Percentiles rank a stretch among this genome's conserved stretches.
phyloP scores from a whole-genome alignment of 37 sponge, comb jelly and placozoan genomes.

The Petrosia ficiformis region DNA sequence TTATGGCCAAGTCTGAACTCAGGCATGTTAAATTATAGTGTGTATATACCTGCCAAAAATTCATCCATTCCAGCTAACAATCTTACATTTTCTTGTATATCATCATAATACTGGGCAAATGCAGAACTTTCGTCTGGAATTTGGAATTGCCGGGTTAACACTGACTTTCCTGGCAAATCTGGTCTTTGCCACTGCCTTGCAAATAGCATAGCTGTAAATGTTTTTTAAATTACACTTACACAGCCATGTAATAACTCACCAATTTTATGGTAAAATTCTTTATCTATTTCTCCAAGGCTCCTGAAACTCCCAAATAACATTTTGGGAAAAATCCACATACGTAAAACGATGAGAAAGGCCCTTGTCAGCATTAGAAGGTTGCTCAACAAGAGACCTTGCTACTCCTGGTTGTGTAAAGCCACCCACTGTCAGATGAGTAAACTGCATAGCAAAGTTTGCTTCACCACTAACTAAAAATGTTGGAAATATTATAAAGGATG shows the following conservation, averaged over 20 bases:
- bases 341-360: constrained; percentile 21
- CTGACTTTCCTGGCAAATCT: too few species aligned
- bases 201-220: background rate
- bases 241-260: background rate
- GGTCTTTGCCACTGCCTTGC: too few species aligned
- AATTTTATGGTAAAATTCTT: background rate
- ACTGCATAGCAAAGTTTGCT: constrained; percentile 2
- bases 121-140: too few species aligned
- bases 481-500: background rate
- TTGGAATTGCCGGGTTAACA: too few species aligned
- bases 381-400: constrained; percentile 5
- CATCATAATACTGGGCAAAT: too few species aligned
- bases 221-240: background rate
- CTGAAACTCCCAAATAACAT: constrained; percentile 1
- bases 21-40: too few species aligned
- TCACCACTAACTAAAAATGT: background rate
- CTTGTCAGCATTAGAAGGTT: constrained; percentile 11
- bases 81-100: too few species aligned
- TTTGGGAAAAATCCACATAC: constrained; percentile 27
- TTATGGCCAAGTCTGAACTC: too few species aligned
- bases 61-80: constrained; percentile 8
- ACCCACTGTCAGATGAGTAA: constrained; percentile 12
- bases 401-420: constrained; percentile 35
- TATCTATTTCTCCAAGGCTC: constrained; percentile 5
- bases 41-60: background rate